Evolutionary conservation across 2,113 vertebrate genomes (phyloP), one percentile per base, ranked within the genome.

Genomic region (Cyrtonyx montezumae): DNA sequence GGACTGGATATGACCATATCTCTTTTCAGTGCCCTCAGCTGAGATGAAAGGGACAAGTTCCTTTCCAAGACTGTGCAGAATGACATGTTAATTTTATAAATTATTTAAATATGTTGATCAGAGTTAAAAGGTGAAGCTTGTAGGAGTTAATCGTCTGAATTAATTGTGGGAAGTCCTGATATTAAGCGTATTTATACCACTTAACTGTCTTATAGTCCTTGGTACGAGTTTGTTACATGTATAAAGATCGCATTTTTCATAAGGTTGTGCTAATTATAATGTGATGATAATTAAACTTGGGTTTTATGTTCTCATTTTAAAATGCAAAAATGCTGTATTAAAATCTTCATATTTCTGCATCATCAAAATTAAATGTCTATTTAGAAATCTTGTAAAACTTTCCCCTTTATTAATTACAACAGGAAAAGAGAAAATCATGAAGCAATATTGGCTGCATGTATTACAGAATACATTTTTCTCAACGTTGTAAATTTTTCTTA

Each of bases 171-270:
- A 96, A 11, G 79, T 84, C 94, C 93, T 95, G 87, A 90, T 71
- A 76, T 68, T 79, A 84, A 91, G 91, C 66, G 62, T 93, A 82
- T 87, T 90, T 96, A 42, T 95, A 70, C 78, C 71, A 71, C 26
- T 81, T 85, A 74, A 58, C 40, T 51, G 30, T 53, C 82, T 89
- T 14, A 18, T 65, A 68, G 92, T 95, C 94, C 95, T 93, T 95
- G 74, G 87, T 84, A 91, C 92, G 87, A 73, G 88, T 94, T 94
- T 96, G 94, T 97, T 94, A 93, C 79, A 63, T 62, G 49, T 87
- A 51, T 89, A 92, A 96, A 91, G 90, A 92, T 84, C 84, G 61
- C 70, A 89, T 90, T 96, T 96, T 87, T 89, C 66, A 66, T 89
- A 87, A 90, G 94, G 78, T 93, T 91, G 51, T 95, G 70, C 70